Conservation (phyloP, 2,113 vertebrate genomes). For the Spea multiplicata region DNA sequence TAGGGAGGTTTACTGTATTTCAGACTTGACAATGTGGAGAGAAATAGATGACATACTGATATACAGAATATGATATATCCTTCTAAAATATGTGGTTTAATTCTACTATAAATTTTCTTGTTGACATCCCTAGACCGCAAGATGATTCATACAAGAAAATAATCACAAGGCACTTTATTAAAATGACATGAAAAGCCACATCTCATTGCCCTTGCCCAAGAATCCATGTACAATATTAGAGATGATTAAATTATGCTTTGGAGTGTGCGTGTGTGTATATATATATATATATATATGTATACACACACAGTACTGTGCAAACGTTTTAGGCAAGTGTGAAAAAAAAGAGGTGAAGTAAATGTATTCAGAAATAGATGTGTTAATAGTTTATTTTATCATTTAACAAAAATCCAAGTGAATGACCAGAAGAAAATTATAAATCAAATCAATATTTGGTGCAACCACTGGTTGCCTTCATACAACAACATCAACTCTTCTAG, state of each 20-base stretch:
- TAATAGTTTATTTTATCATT: too few species aligned
- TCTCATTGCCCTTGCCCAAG: slow-evolving; percentile 16
- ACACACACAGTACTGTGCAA: background rate
- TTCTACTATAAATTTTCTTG: slow-evolving; percentile 29
- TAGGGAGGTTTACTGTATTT: slow-evolving; percentile 12
- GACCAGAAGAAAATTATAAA: too few species aligned
- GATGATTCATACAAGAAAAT: slow-evolving; percentile 39
- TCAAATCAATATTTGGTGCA: too few species aligned
- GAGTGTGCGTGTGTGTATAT: background rate
- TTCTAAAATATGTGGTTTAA: slow-evolving; percentile 35
- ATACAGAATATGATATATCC: slow-evolving; percentile 32
- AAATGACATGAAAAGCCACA: slow-evolving; percentile 33
- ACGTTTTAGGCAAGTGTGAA: too few species aligned
- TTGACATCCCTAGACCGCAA: slow-evolving; percentile 18
- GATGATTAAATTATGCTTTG: too few species aligned
- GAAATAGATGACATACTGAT: slow-evolving; percentile 30
- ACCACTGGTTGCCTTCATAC: too few species aligned
- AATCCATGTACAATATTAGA: background rate
- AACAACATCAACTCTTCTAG: too few species aligned
- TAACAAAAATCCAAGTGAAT: too few species aligned
- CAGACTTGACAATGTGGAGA: slow-evolving; percentile 28
- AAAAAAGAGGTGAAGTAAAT: too few species aligned
- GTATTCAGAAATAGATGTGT: too few species aligned
- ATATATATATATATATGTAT: background rate
- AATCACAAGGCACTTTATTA: slow-evolving; percentile 42